Evolutionary conservation across 2,888 invertebrate genomes (phyloP).

Genomic region (Adela reaumurella): DNA sequence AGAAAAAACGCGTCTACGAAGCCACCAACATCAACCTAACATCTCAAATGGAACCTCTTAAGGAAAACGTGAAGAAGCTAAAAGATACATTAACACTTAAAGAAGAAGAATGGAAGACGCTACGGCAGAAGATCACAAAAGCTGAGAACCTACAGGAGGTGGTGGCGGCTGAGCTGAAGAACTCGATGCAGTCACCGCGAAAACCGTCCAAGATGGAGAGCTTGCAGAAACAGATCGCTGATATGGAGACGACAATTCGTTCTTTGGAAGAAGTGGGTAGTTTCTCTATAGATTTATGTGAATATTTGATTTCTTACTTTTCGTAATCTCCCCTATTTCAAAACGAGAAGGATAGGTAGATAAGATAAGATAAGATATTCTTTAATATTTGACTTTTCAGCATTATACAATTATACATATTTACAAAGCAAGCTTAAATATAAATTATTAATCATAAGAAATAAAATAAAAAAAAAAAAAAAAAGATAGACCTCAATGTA

Average conservation of each 20-base stretch:
- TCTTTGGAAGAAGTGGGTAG: conserved; percentile 39
- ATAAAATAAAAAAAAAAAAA: no score
- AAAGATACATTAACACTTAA: conserved; percentile 47
- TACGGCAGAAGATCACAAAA: conserved; percentile 51
- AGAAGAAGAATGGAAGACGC: conserved; percentile 53
- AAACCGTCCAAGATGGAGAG: conserved; percentile 58
- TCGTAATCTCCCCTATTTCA: no score
- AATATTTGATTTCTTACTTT: no score
- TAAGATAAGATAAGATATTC: no score
- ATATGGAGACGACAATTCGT: conserved; percentile 55
- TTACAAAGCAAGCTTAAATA: no score
- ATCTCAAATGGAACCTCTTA: conserved; percentile 54
- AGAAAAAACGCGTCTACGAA: conserved; percentile 66
- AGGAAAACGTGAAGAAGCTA: conserved; percentile 49
- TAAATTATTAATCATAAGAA: no score
- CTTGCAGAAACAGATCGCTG: conserved; percentile 57
- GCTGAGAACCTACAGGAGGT: conserved; percentile 52
- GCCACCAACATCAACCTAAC: conserved; percentile 56
- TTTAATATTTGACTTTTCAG: no score
- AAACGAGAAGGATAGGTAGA: no score
- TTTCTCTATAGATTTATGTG: no score
- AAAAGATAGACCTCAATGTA: no score
- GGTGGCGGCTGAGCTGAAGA: conserved; percentile 49
- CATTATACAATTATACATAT: no score
- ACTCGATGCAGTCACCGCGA: conserved; percentile 47